Conservation (phyloP, 53 echinoderm and acorn worm species). For the Patiria pectinifera region DNA sequence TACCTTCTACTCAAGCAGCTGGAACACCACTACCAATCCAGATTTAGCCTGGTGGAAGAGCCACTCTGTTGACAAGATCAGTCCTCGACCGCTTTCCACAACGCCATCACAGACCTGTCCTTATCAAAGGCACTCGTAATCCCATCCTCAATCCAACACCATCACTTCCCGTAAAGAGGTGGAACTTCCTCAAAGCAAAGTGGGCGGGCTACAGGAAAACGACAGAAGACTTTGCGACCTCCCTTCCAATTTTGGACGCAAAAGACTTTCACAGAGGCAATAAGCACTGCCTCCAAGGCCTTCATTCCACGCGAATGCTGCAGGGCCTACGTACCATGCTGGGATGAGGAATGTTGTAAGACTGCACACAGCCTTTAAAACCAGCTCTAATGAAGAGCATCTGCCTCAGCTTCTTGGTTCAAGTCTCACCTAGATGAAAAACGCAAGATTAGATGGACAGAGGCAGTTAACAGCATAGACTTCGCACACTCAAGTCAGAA, state of each 20-base stretch:
- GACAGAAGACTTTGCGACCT: background rate
- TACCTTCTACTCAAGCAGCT: background rate
- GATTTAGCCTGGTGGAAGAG: background rate
- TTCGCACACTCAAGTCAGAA: background rate
- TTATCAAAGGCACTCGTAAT: background rate
- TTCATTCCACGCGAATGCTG: background rate
- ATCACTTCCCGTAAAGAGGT: background rate
- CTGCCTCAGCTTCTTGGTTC: background rate
- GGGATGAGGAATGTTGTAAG: background rate
- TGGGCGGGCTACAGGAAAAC: background rate
- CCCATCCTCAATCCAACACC: background rate
- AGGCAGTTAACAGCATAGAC: too few species aligned
- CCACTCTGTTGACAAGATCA: background rate
- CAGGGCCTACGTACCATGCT: background rate
- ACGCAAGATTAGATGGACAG: too few species aligned
- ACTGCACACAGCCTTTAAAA: background rate
- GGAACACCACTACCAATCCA: background rate
- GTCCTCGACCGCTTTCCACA: background rate
- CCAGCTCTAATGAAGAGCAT: background rate
- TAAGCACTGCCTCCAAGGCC: background rate
- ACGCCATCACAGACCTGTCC: background rate
- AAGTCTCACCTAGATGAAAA: background rate
- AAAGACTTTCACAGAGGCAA: background rate
- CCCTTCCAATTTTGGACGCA: too few species aligned
- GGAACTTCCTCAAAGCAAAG: background rate